These are phyloP conservation scores for Mareca strepera DNA, from an alignment of 2,797 vertebrate genomes.

Conservation along the genomic window DNA sequence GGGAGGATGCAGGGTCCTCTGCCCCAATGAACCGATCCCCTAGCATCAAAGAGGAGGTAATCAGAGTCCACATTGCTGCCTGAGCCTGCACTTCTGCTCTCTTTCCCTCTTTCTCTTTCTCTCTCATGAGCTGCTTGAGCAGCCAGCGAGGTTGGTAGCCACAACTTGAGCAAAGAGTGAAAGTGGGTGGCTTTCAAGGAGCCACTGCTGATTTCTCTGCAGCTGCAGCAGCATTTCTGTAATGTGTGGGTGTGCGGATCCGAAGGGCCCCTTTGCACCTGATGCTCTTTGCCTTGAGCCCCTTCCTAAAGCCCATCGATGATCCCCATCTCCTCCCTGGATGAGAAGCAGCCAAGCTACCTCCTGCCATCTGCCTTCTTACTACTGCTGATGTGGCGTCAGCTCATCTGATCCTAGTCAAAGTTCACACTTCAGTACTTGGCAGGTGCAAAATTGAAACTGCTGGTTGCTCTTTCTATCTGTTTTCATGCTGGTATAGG, in stretches of 20 bases:
- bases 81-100: fast-evolving
- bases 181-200: slow-evolving; percentile 26
- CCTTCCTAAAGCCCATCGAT: fast-evolving
- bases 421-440: background rate
- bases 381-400: background rate
- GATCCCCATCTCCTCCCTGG: background rate
- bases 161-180: background rate
- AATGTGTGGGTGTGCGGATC: background rate
- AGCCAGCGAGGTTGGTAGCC: background rate
- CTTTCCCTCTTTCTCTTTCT: background rate
- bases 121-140: background rate
- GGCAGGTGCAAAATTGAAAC: slow-evolving; percentile 38
- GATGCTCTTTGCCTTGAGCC: fast-evolving
- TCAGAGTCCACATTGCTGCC: background rate
- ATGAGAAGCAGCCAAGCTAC: background rate
- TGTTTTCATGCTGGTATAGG: fast-evolving
- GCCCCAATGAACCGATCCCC: background rate
- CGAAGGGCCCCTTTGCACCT: background rate
- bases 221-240: background rate
- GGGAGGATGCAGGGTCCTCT: background rate
- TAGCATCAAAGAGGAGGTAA: background rate
- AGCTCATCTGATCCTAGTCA: background rate
- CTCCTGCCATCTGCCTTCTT: background rate
- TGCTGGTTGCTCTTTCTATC: background rate
- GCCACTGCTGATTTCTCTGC: background rate